phyloP scores from a whole-genome alignment of 2,797 vertebrate genomes.

The Pangasius larnaudii region DNA sequence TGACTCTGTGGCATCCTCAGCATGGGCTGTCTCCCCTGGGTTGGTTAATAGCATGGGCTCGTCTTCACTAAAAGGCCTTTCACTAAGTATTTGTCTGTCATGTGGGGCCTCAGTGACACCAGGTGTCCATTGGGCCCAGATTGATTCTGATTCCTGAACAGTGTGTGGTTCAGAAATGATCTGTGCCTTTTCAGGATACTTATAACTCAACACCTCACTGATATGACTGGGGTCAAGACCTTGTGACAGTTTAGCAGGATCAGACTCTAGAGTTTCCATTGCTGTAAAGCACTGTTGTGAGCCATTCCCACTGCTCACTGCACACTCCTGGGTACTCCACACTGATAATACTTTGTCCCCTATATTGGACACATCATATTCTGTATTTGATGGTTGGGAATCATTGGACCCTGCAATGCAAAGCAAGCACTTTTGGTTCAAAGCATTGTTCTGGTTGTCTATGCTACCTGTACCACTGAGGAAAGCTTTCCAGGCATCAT shows the following conservation, averaged over 20 bases:
- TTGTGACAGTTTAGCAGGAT: neutral
- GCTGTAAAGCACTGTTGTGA: neutral
- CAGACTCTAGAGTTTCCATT: slow-evolving; percentile 11
- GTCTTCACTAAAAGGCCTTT: slow-evolving; percentile 15
- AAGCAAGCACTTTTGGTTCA: slow-evolving; percentile 19
- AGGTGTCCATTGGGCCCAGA: slow-evolving; percentile 47
- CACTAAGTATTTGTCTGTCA: neutral
- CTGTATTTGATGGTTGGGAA: neutral
- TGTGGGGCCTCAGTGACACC: slow-evolving; percentile 55
- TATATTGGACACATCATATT: neutral
- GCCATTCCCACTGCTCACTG: neutral
- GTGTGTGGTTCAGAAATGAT: slow-evolving; percentile 62
- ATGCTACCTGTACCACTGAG: slow-evolving; percentile 46
- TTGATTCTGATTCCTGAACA: slow-evolving; percentile 58
- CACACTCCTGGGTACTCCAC: neutral
- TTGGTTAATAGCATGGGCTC: neutral
- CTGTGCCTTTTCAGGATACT: slow-evolving; percentile 65
- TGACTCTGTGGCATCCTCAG: slow-evolving; percentile 62
- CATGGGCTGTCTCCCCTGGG: slow-evolving; percentile 61
- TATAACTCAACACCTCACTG: slow-evolving; percentile 38
- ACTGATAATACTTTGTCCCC: neutral
- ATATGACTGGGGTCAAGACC: neutral
- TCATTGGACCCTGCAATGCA: neutral
- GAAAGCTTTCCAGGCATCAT: slow-evolving; percentile 65
- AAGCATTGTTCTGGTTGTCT: slow-evolving; percentile 39